phyloP scores from a whole-genome alignment of 2,888 invertebrate species.

The Hirtodrosophila confusa region DNA sequence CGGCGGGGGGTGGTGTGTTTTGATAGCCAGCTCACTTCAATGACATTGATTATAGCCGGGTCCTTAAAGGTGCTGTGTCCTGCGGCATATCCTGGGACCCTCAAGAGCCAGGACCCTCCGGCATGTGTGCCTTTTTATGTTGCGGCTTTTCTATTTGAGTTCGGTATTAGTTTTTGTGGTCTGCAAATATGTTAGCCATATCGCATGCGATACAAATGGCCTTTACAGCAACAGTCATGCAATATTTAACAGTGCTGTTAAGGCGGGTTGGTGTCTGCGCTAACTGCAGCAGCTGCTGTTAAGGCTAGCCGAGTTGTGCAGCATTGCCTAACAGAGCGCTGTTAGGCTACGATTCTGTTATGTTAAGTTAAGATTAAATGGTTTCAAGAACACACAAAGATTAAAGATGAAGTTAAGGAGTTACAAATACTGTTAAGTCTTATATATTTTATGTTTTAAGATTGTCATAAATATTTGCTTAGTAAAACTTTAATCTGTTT shows the following conservation, averaged over 20 bases:
- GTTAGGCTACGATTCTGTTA: not conserved
- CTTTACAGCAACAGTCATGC: slow-evolving; percentile 29
- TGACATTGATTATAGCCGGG: slow-evolving; percentile 21
- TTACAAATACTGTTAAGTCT: too few species aligned
- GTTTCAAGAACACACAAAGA: too few species aligned
- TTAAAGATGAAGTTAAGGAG: too few species aligned
- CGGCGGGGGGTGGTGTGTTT: not conserved
- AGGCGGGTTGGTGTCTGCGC: slow-evolving; percentile 46
- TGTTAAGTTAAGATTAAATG: not conserved
- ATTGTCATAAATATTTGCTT: too few species aligned
- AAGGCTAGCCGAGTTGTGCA: not conserved
- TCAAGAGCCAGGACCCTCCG: slow-evolving; percentile 5
- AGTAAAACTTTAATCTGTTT: too few species aligned
- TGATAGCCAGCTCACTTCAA: slow-evolving; percentile 8
- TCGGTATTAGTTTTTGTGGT: slow-evolving; percentile 40
- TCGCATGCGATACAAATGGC: slow-evolving; percentile 46
- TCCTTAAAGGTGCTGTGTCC: slow-evolving; percentile 22
- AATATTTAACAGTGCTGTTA: slow-evolving; percentile 11
- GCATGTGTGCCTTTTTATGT: slow-evolving; percentile 1
- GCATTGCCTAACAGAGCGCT: slow-evolving; percentile 5
- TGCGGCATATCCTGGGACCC: slow-evolving; percentile 17
- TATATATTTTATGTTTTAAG: too few species aligned
- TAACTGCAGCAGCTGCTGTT: slow-evolving; percentile 10
- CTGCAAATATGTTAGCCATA: not conserved
- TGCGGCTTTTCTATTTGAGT: slow-evolving; percentile 59